A percentile compares a stretch with the other conserved stretches of the same genome.
Conservation (phyloP, 1,140 invertebrate species). For the Stegodyphus dumicola region DNA sequence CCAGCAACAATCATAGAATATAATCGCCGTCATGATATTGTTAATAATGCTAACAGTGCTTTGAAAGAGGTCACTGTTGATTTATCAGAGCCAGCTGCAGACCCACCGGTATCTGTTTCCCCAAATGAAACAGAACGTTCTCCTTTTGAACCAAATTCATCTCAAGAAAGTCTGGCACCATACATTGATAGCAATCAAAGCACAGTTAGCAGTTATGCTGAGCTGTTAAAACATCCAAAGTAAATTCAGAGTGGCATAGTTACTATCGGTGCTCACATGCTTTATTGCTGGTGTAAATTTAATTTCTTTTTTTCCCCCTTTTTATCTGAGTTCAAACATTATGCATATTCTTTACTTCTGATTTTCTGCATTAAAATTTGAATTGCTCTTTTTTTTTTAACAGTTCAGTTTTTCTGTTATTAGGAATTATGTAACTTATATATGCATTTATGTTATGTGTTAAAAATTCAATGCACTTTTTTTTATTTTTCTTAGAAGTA, state of each 20-base stretch:
- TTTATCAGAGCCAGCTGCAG: not conserved
- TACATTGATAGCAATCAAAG: constrained; percentile 62
- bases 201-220: constrained; percentile 63
- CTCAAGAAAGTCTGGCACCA: constrained; percentile 62
- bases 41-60: not conserved
- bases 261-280: constrained; percentile 14
- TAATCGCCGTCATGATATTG: constrained; percentile 20
- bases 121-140: constrained; percentile 23
- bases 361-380: not conserved
- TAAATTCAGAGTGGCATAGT: constrained; percentile 23
- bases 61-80: not conserved
- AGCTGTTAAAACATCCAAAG: constrained; percentile 59
- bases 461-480: too few species aligned
- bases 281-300: constrained; percentile 23
- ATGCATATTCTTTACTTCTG: not conserved
- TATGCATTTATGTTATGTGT: too few species aligned
- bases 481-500: too few species aligned
- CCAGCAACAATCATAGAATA: constrained; percentile 29
- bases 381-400: not conserved
- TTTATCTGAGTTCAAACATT: not conserved
- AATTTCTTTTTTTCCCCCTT: not conserved
- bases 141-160: constrained; percentile 62
- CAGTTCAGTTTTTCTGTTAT: not conserved
- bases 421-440: too few species aligned
- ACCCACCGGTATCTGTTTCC: not conserved